Conservation (phyloP, 2,797 vertebrate species). For the Harpagifer antarcticus region DNA sequence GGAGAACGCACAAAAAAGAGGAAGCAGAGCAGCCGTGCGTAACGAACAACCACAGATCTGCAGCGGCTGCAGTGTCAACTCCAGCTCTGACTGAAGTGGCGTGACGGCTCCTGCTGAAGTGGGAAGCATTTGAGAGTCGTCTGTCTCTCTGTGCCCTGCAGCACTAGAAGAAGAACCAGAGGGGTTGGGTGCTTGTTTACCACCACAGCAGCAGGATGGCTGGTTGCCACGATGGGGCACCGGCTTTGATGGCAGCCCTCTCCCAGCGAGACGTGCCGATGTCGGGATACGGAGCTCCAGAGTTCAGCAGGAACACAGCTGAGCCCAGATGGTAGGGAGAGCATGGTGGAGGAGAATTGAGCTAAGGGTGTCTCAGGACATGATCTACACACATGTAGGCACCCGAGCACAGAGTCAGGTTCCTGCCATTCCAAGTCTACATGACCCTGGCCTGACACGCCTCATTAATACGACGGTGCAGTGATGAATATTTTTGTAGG, state of each 20-base stretch:
- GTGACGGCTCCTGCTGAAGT: constrained; percentile 68
- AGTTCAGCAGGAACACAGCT: constrained; percentile 66
- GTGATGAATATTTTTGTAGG: constrained; percentile 7
- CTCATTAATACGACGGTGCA: constrained; percentile 49
- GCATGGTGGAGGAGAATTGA: constrained; percentile 44
- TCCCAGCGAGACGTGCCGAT: constrained; percentile 63
- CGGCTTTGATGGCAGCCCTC: constrained; percentile 58
- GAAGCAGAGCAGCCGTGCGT: constrained; percentile 59
- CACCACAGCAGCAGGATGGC: constrained; percentile 72
- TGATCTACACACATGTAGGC: constrained; percentile 14
- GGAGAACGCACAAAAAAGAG: constrained; percentile 21
- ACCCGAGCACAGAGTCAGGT: constrained; percentile 29
- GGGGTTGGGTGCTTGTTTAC: constrained; percentile 69
- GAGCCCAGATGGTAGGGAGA: constrained; percentile 66
- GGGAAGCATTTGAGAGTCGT: constrained; percentile 72
- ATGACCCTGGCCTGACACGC: constrained; percentile 37
- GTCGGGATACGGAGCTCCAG: constrained; percentile 53
- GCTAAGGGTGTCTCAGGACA: constrained; percentile 42
- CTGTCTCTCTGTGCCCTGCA: constrained; percentile 68
- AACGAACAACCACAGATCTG: constrained; percentile 73
- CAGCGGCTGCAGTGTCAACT: constrained; percentile 72
- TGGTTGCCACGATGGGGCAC: constrained; percentile 65
- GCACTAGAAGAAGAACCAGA: constrained; percentile 48
- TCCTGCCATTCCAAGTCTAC: constrained; percentile 24
- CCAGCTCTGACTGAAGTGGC: constrained; percentile 56